Evolutionary conservation across 2,797 vertebrate species (phyloP), one percentile per base, ranked within the genome.

Genomic region (Pseudochromis fuscus): DNA sequence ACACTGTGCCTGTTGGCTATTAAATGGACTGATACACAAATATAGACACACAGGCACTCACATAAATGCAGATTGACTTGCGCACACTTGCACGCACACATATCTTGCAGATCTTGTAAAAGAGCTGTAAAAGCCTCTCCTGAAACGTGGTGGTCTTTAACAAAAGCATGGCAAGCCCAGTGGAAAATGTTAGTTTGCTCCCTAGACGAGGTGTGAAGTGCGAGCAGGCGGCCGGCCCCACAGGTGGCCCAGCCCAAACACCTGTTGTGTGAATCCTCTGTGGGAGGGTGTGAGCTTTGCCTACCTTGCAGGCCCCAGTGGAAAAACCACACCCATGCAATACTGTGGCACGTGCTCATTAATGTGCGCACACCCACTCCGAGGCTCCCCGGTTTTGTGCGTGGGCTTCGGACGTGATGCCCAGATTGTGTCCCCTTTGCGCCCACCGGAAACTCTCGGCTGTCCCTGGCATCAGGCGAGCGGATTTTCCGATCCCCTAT

Each of bases 401-500:
- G 88, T 92, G 86, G 89, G 90, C 68, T 68, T 91, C 87, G 89
- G 90, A 90, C 86, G 62, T 70, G 76, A 85, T 87, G 90, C 88
- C 92, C 90, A 91, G 88, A 90, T 90, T 79, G 89, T 89, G 85
- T 90, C 89, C 90, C 89, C 85, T 83, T 88, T 89, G 83, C 44
- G 84, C 81, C 83, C 87, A 87, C 89, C 89, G 90, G 89, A 92
- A 91, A 89, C 78, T 79, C 86, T 89, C 84, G 68, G 76, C 84
- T 88, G 79, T 85, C 87, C 79, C 87, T 93, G 91, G 91, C 91
- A 90, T 82, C 79, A 62, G 77, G 59, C 27, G 33, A 85, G 83
- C 57, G 91, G 91, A 93, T 93, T 94, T 94, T 94, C 93, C 92
- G 91, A 94, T 92, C 92, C 89, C 93, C 93, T 90, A 83, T 88